These are phyloP conservation scores for Oscheius sp. DNA, from an alignment of 2,888 invertebrate species.

Conservation along the genomic window DNA sequence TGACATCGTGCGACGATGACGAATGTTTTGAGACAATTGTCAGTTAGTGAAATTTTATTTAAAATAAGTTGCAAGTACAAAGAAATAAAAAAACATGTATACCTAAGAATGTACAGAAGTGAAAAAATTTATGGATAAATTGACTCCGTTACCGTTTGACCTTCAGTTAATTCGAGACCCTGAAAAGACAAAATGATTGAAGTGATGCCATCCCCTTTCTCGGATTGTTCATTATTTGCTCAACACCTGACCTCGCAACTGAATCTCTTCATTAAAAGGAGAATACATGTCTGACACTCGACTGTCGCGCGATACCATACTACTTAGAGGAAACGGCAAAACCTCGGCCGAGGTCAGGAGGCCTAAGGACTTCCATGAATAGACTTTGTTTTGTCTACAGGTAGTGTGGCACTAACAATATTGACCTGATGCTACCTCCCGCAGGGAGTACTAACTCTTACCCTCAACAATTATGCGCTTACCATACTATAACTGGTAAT, in stretches of 20 bases:
- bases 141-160: neutral
- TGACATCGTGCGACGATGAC: neutral
- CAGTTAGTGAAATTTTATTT: neutral
- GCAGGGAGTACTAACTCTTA: neutral
- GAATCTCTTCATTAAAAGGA: slow-evolving; percentile 27
- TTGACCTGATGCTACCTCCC: neutral
- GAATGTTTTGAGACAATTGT: too few relatives aligned
- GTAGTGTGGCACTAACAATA: neutral
- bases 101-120: neutral
- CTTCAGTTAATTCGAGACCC: neutral
- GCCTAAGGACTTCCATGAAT: neutral
- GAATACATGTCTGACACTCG: slow-evolving; percentile 20
- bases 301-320: slow-evolving; percentile 28
- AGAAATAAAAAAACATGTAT: slow-evolving; percentile 1
- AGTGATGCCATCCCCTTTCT: neutral
- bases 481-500: neutral
- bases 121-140: neutral
- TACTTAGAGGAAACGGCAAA: slow-evolving; percentile 19
- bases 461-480: neutral
- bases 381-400: neutral
- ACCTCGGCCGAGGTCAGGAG: slow-evolving; percentile 6
- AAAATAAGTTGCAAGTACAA: slow-evolving; percentile 3
- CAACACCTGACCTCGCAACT: slow-evolving; percentile 23
- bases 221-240: slow-evolving; percentile 1
- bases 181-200: slow-evolving; percentile 1